These are phyloP conservation scores for Propithecus deckenii DNA, from an alignment of 2,797 vertebrate species.

Conservation along the genomic window DNA sequence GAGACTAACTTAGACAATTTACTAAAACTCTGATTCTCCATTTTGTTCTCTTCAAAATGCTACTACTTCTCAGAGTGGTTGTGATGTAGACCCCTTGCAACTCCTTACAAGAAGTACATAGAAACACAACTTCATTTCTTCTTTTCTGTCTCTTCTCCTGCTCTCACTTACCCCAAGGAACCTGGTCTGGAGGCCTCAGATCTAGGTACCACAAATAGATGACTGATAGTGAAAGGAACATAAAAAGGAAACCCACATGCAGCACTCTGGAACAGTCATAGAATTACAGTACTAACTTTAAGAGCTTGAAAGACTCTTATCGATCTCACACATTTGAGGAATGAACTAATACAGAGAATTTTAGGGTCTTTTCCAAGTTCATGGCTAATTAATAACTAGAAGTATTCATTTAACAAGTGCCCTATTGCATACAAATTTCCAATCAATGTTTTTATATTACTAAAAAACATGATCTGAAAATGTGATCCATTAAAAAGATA, in stretches of 20 bases:
- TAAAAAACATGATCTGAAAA: constrained; percentile 20
- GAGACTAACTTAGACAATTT: not conserved
- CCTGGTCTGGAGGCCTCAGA: not conserved
- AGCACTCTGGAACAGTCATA: not conserved
- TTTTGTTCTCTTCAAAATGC: not conserved
- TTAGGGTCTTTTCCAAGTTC: not conserved
- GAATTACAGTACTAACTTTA: not conserved
- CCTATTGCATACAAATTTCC: not conserved
- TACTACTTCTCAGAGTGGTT: not conserved
- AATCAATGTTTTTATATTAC: constrained; percentile 17
- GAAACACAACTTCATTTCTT: not conserved
- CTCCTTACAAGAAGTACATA: not conserved
- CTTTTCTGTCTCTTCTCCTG: not conserved
- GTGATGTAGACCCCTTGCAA: not conserved
- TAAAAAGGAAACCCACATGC: not conserved
- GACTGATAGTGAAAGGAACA: not conserved
- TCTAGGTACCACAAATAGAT: not conserved
- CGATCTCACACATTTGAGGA: not conserved
- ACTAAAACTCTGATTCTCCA: not conserved
- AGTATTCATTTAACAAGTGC: not conserved
- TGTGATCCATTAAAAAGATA: not conserved
- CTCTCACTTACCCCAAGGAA: not conserved
- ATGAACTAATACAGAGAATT: not conserved
- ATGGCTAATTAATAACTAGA: constrained; percentile 11
- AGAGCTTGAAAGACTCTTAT: not conserved